Evolutionary conservation across 2,797 vertebrate species (phyloP).

Genomic region (Neosalanx taihuensis): DNA sequence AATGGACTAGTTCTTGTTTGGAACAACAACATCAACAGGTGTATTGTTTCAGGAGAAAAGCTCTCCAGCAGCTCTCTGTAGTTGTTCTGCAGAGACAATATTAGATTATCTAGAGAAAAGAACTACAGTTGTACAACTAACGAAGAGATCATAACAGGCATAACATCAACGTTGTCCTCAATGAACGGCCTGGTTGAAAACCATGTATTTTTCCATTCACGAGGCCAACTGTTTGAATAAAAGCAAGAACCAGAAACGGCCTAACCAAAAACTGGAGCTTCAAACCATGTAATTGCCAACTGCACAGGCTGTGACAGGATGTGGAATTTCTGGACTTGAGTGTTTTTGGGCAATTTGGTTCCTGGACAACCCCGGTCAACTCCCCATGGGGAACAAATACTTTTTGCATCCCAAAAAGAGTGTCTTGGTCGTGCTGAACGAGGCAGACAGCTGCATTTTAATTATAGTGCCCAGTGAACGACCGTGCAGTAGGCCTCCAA

Average conservation of each 20-base stretch:
- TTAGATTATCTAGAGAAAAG: slow-evolving; percentile 24
- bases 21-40: background rate
- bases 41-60: background rate
- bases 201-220: background rate
- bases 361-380: slow-evolving; percentile 47
- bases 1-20: background rate
- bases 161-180: background rate
- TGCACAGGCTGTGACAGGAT: slow-evolving; percentile 73
- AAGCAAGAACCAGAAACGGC: slow-evolving; percentile 14
- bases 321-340: slow-evolving; percentile 68
- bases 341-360: slow-evolving; percentile 50
- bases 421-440: slow-evolving; percentile 35
- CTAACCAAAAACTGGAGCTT: slow-evolving; percentile 36
- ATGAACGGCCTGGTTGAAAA: background rate
- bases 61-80: slow-evolving; percentile 7
- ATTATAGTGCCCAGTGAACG: background rate
- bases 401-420: slow-evolving; percentile 23
- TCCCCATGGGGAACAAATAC: slow-evolving; percentile 38
- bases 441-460: slow-evolving; percentile 11
- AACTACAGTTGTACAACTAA: slow-evolving; percentile 26
- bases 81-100: slow-evolving; percentile 38
- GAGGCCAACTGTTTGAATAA: background rate
- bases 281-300: slow-evolving; percentile 57
- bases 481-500: background rate
- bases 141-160: no score